Evolutionary conservation across 2,888 invertebrate genomes (phyloP), one percentile per base, ranked within the genome.

Genomic region (Lasioglossum zephyrum): DNA sequence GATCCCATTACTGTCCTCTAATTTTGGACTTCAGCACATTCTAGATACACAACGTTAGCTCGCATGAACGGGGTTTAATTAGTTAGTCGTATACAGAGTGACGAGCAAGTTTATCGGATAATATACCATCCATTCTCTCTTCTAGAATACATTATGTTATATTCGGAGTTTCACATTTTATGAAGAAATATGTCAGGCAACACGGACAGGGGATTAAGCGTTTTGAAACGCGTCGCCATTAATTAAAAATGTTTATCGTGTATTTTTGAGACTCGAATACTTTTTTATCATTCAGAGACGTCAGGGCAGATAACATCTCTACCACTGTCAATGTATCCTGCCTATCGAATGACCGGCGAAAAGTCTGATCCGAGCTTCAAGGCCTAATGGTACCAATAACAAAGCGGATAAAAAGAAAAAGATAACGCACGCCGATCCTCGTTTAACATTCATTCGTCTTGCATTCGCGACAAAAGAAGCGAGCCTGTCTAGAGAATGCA

Each of bases 381-480:
- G 44, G 72, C 26, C 72, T 72, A 44, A 26, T 72, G 44, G 66
- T n/a, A 72, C 41, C 26, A 44, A 44, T 26, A 72, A 72, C 41
- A 72, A 26, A 72, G 26, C 26, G 26, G 22, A 36, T 4, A 22
- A 66, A 66, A 36, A 66, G 36, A 31, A 8, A 22, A 22, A 36
- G 36, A 31, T 18, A 22, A 36, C n/a, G 26, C 70, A 44, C n/a
- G n/a, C 69, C 9, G 26, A 53, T 69, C 69, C 44, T 72, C 31
- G 39, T 60, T 57, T 22, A 60, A 75, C 63, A 82, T 72, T 75
- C 83, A 63, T 76, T 72, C 83, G 60, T 72, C 83, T 83, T 31
- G 36, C 26, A n/a, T 70, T 41, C 11, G 31, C 36, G 39, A 83
- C 47, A n/a, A 75, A 76, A 76, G 36, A 60, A 72, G 16, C 60